phyloP scores from a whole-genome alignment of 2,797 vertebrate species.

The Diplodus puntazzo region DNA sequence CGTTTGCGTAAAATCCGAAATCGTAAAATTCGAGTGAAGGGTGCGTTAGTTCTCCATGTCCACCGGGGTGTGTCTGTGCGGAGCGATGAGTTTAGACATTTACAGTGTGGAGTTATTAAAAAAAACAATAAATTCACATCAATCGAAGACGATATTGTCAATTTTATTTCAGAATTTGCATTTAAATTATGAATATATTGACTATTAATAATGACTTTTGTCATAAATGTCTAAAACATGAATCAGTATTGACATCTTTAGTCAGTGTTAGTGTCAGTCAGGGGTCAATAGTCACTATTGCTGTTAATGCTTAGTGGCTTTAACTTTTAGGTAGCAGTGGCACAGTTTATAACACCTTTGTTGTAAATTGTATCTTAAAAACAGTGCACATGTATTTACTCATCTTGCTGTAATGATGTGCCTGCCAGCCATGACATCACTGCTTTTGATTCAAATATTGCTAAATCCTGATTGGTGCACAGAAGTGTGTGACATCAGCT shows the following conservation, averaged over 20 bases:
- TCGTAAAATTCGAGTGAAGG: rapidly evolving
- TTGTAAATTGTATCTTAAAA: background rate
- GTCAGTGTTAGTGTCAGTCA: background rate
- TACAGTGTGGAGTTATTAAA: background rate
- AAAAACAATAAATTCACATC: background rate
- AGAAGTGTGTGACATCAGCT: background rate
- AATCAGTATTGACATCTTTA: too few species aligned
- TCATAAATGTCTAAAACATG: too few species aligned
- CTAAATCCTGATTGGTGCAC: background rate
- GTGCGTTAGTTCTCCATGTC: too few species aligned
- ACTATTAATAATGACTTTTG: too few species aligned
- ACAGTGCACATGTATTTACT: background rate
- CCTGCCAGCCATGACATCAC: background rate
- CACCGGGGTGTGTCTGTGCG: background rate
- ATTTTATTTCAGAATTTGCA: rapidly evolving
- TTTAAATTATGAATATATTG: background rate
- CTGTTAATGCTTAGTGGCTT: background rate
- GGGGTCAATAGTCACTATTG: background rate
- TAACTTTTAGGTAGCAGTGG: background rate
- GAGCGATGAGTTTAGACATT: rapidly evolving
- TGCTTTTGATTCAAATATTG: background rate
- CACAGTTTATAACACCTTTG: background rate
- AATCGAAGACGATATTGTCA: background rate
- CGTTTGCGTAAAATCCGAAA: conserved; percentile 29
- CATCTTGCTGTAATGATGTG: background rate